A percentile compares a stretch with the other conserved stretches of the same genome.
Evolutionary conservation across 2,888 invertebrate species (phyloP).

Genomic region (Thymelicus lineola): DNA sequence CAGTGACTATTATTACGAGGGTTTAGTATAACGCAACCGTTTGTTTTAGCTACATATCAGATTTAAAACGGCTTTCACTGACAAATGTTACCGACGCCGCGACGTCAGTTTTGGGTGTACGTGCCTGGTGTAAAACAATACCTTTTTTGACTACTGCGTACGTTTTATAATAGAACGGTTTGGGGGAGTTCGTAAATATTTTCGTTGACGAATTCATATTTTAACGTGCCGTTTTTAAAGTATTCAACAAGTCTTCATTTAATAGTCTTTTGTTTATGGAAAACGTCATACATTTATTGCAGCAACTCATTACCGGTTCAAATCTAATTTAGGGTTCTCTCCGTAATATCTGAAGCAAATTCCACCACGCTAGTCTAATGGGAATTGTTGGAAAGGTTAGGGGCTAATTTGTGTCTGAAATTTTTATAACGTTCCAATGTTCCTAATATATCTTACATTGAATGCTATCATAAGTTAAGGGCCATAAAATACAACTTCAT

Average conservation of each 20-base stretch:
- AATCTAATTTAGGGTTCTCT: too few relatives aligned
- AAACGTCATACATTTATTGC: too few relatives aligned
- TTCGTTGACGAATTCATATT: neutral
- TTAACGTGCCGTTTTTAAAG: neutral
- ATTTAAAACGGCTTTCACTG: constrained; percentile 65
- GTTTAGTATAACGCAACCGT: constrained; percentile 44
- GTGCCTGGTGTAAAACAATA: constrained; percentile 72
- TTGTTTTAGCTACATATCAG: constrained; percentile 65
- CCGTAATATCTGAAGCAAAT: too few relatives aligned
- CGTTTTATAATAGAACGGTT: constrained; percentile 64
- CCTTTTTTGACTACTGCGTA: constrained; percentile 51
- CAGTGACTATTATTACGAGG: constrained; percentile 31
- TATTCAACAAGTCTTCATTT: neutral
- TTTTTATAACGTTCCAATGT: too few relatives aligned
- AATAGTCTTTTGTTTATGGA: neutral
- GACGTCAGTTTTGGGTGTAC: constrained; percentile 52
- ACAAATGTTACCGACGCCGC: constrained; percentile 65
- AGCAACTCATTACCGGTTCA: too few relatives aligned
- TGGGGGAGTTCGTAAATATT: constrained; percentile 15
- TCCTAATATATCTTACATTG: too few relatives aligned
- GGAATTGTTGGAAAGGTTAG: too few relatives aligned
- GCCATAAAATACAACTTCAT: too few relatives aligned
- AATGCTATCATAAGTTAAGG: too few relatives aligned
- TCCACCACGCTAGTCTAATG: too few relatives aligned
- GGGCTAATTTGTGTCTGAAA: too few relatives aligned